Base-by-base conservation (phyloP, 2,797 vertebrate species). In the Malurus splendens region DNA sequence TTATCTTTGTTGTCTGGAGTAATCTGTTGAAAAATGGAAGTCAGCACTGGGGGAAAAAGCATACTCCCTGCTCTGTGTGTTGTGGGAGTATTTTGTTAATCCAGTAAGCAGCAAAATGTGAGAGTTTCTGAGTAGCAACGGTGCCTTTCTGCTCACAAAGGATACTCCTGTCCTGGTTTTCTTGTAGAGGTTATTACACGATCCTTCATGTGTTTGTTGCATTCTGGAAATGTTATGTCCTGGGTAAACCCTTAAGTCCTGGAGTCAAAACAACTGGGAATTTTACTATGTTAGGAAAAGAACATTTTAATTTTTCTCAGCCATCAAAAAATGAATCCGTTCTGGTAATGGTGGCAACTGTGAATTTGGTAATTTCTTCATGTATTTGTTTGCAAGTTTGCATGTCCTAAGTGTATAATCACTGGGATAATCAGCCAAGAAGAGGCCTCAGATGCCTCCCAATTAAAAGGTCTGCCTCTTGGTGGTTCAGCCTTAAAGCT, bases 101-200 rank as follows among this genome's bases (percentile, higher is more conserved):
- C 30, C 36, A 70, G 47, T 12, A n/a, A 81, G 61, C 27, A 67
- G 55, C 79, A 89, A 83, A 91, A 81, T 45, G n/a, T n/a, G 74
- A 71, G n/a, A 32, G 73, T n/a, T 89, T 67, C 45, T 74, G 85
- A 76, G 22, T 61, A 75, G 81, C 0, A 6, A 7, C 7, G 8
- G 47, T 70, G 66, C 24, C 44, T 85, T 92, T 87, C 87, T 70
- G 33, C 74, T 91, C 71, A 66, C 12, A 14, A 90, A 84, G 82
- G 76, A 45, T 14, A 22, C 33, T 41, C 41, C 57, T 79, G 51
- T 48, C 65, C 62, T 71, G 52, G 6, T 78, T 72, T 77, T 71
- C 47, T 84, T 55, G 41, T 52, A 48, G 79, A 30, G 75, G 45
- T 50, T 90, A 27, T 66, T 89, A 64, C 24, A 50, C 0, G 0